phyloP scores from a whole-genome alignment of 2,113 vertebrate genomes.

The Nycticryphes semicollaris region DNA sequence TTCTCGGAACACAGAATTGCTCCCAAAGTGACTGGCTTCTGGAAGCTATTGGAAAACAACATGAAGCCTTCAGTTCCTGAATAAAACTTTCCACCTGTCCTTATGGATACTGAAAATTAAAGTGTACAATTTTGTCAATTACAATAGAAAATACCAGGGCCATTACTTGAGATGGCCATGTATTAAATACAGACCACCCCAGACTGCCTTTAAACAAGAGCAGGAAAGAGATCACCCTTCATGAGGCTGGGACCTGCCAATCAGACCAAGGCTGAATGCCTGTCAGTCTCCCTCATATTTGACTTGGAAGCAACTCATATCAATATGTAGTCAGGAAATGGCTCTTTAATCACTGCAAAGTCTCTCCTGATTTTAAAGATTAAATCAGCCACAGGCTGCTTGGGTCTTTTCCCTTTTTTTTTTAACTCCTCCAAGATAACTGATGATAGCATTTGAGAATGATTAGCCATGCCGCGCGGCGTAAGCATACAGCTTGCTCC shows the following conservation, averaged over 20 bases:
- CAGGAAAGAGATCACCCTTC: neutral
- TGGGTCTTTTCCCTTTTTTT: neutral
- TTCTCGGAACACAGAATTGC: constrained; percentile 17
- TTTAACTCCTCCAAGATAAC: constrained; percentile 51
- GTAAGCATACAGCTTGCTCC: constrained; percentile 12
- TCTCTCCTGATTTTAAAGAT: constrained; percentile 67
- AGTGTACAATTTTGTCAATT: constrained; percentile 39
- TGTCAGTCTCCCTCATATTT: constrained; percentile 46
- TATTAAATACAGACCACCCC: constrained; percentile 54
- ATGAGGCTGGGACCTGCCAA: constrained; percentile 38
- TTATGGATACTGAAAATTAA: constrained; percentile 44
- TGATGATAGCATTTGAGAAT: constrained; percentile 42
- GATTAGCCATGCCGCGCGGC: constrained; percentile 14
- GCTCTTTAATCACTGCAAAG: constrained; percentile 66
- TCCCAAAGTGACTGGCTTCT: constrained; percentile 52
- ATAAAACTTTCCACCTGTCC: constrained; percentile 65
- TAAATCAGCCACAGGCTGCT: constrained; percentile 46
- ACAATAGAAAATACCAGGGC: neutral
- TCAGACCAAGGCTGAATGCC: constrained; percentile 36
- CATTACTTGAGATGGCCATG: constrained; percentile 15
- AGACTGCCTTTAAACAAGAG: neutral
- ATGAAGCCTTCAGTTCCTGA: neutral
- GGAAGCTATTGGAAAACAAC: constrained; percentile 52
- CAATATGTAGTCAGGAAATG: constrained; percentile 64
- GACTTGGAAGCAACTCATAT: constrained; percentile 62